Percentiles rank a stretch among this genome's conserved stretches.
Conservation (phyloP, 2,888 invertebrate genomes). For the Didymodactylos carnosus region DNA sequence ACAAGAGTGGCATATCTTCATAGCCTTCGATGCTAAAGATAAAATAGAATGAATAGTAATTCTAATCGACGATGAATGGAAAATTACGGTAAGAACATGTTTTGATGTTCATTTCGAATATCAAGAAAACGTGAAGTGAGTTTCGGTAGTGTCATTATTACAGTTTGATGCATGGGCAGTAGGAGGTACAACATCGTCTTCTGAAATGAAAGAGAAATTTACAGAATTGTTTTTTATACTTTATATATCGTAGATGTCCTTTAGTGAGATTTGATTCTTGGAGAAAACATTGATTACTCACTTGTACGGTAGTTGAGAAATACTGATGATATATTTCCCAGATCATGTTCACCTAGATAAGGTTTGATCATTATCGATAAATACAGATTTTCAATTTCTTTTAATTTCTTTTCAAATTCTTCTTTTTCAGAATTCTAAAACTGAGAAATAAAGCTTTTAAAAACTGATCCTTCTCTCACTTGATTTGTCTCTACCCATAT, state of each 20-base stretch:
- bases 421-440: neutral
- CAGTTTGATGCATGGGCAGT: neutral
- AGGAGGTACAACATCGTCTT: neutral
- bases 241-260: no score
- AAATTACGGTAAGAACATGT: neutral
- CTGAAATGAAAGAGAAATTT: neutral
- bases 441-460: neutral
- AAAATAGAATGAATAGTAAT: neutral
- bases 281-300: no score
- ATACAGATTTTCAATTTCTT: neutral
- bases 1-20: neutral
- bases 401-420: neutral
- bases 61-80: neutral
- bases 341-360: neutral
- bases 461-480: neutral
- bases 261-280: no score
- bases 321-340: neutral
- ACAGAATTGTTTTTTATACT: no score
- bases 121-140: neutral
- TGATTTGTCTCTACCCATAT: slow-evolving; percentile 44
- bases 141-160: neutral
- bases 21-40: neutral
- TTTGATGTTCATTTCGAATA: neutral
- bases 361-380: neutral
- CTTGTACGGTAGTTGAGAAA: neutral